Percentiles rank a stretch among this genome's conserved stretches.
Conservation (phyloP, 2,113 vertebrate species). For the Trematocara marginatum region DNA sequence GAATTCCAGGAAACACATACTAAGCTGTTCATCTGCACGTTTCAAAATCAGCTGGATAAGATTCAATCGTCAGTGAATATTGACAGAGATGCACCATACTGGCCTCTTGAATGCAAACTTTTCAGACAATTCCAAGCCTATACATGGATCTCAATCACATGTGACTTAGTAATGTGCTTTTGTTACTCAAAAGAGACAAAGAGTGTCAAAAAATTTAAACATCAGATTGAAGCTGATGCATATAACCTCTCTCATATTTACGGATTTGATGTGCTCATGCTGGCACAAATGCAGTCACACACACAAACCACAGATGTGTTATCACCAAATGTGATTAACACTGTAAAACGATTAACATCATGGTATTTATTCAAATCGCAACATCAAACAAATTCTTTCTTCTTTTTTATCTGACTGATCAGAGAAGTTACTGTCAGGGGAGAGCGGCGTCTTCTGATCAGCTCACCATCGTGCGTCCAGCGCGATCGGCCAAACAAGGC, state of each 20-base stretch:
- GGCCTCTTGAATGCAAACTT: background rate
- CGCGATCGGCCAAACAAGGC: conserved; percentile 31
- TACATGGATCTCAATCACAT: background rate
- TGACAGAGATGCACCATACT: background rate
- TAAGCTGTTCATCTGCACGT: conserved; percentile 6
- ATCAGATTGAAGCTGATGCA: background rate
- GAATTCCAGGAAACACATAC: conserved; percentile 52
- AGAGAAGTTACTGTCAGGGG: conserved; percentile 52
- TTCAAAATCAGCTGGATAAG: conserved; percentile 16
- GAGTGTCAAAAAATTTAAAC: background rate
- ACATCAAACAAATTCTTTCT: conserved; percentile 61
- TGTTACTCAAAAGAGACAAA: conserved; percentile 26
- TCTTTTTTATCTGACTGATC: conserved; percentile 41
- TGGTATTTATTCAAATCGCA: conserved; percentile 52
- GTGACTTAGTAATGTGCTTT: conserved; percentile 12
- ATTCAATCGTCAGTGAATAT: background rate
- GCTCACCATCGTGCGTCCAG: conserved; percentile 13
- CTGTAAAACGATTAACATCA: conserved; percentile 50
- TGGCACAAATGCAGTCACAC: background rate
- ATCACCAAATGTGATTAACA: conserved; percentile 43
- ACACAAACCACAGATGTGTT: background rate
- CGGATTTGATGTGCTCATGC: background rate
- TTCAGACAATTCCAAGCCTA: background rate
- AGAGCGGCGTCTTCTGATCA: conserved; percentile 41
- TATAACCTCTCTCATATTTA: background rate